Evolutionary conservation across 64 coral and sea anemone genomes (phyloP).

Genomic region (Stichodactyla helianthus): DNA sequence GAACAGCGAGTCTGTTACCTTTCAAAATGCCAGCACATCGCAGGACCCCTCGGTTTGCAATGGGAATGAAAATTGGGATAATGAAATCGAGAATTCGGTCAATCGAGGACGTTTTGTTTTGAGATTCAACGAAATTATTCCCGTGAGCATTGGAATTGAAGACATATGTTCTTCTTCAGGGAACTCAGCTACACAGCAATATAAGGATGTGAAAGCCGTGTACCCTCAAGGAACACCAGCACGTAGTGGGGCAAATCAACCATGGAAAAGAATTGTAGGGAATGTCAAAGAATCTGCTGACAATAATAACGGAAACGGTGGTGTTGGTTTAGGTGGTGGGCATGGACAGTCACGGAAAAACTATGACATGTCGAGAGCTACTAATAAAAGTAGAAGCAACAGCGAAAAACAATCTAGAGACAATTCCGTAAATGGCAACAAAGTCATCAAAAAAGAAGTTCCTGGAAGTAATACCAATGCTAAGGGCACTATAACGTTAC

Average conservation of each 20-base stretch:
- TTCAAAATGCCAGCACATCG: background rate
- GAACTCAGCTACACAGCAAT: background rate
- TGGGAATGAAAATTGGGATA: constrained; percentile 20
- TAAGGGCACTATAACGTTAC: background rate
- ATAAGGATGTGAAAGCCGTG: background rate
- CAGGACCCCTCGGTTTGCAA: background rate
- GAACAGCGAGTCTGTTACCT: background rate
- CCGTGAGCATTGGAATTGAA: background rate
- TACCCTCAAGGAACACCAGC: background rate
- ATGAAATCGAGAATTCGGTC: constrained; percentile 1
- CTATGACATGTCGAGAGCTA: background rate
- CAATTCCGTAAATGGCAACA: background rate
- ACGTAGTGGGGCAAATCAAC: background rate
- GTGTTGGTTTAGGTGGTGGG: background rate
- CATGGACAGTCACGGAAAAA: background rate
- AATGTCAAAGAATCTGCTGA: background rate
- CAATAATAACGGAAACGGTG: background rate
- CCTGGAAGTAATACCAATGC: background rate
- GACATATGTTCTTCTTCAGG: background rate
- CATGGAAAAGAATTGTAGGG: background rate
- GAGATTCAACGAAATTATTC: constrained; percentile 3
- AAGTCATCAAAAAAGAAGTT: background rate
- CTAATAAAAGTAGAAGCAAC: background rate
- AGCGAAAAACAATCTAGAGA: background rate
- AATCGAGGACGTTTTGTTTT: constrained; percentile 5